Base-by-base conservation (phyloP, 35 echinoderm and acorn worm species). In the Heliocidaris erythrogramma region DNA sequence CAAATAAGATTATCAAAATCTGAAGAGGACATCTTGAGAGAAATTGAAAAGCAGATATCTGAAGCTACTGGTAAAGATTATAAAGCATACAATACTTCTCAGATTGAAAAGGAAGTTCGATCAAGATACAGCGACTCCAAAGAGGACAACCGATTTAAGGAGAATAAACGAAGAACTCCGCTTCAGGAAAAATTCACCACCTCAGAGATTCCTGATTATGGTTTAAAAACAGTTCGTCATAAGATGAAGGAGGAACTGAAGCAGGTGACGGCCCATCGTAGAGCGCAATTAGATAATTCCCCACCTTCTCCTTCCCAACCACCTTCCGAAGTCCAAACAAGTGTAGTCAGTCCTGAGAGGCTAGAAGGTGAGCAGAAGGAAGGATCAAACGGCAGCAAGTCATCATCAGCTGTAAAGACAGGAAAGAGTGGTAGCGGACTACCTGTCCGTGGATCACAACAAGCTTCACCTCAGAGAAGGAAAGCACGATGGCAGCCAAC, bases 11-110 rank as follows among this genome's bases (percentile, higher is more conserved):
- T 99, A 48, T 97, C 97, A 21, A 99, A 99, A 87, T 99, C 98
- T 35, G 98, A 99, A 88, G 98, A 99, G 48, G 98, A 99, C 32
- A 99, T 99, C 32, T 97, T 99, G 48, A 60, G 95, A 48, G 97
- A 99, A 94, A 99, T 99, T 31, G 98, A 99, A 91, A 96, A 94
- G 71, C 98, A 99, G 61, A 97, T 99, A 32, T 96, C 97, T 69
- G 95, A 97, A 42, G 95, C 98, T 10, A 97, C 98, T 24, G 98
- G 98, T 47, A 99, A 96, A 86, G 93, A 95, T 2, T 99, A 99
- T 85, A 94, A 86, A 60, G 98, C 98, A 9, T 97, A 96, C 86
- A 95, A 97, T 94, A 92, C 95, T 60, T 71, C 96, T 69, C 94
- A 97, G 60, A 93, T 96, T 49, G 91, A 97, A 59, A 88, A 95